A percentile compares a stretch with the other conserved stretches of the same genome.
Conservation (phyloP, 2,797 vertebrate species). For the Melanotaenia maccullochi region DNA sequence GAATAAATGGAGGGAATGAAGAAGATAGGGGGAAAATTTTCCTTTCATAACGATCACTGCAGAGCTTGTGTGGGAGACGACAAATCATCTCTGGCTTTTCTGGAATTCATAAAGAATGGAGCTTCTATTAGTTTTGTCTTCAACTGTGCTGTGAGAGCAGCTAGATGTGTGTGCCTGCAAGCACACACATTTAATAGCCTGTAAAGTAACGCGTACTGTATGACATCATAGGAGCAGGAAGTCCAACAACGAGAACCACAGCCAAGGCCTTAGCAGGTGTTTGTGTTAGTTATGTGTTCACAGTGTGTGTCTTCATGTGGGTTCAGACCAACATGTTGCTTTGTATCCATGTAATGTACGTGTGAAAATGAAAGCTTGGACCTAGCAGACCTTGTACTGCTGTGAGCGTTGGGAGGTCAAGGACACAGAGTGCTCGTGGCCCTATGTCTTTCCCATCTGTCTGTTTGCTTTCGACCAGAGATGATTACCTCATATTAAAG, state of each 20-base stretch:
- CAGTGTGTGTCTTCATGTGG: conserved; percentile 12
- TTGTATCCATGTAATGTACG: conserved; percentile 24
- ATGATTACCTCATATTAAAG: background rate
- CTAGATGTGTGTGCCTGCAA: conserved; percentile 21
- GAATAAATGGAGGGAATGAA: background rate
- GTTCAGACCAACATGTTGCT: conserved; percentile 13
- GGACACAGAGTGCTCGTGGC: conserved; percentile 58
- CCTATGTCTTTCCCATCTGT: conserved; percentile 73
- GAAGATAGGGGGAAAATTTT: conserved; percentile 8
- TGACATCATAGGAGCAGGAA: conserved; percentile 57
- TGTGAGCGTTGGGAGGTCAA: conserved; percentile 55
- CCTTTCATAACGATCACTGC: conserved; percentile 7
- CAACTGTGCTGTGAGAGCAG: background rate
- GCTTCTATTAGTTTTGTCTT: conserved; percentile 12
- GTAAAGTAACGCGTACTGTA: conserved; percentile 28
- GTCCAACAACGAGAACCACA: conserved; percentile 11
- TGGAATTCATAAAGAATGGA: conserved; percentile 28
- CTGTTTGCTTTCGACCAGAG: conserved; percentile 18
- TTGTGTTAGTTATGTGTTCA: conserved; percentile 43
- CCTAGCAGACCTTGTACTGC: conserved; percentile 36
- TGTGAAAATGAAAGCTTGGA: conserved; percentile 47
- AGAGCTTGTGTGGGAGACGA: conserved; percentile 56
- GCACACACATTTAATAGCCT: conserved; percentile 7
- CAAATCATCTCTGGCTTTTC: conserved; percentile 48
- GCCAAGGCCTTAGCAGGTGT: conserved; percentile 59